phyloP scores from a whole-genome alignment of 2,888 invertebrate genomes.

The Mesorhabditis belari region DNA sequence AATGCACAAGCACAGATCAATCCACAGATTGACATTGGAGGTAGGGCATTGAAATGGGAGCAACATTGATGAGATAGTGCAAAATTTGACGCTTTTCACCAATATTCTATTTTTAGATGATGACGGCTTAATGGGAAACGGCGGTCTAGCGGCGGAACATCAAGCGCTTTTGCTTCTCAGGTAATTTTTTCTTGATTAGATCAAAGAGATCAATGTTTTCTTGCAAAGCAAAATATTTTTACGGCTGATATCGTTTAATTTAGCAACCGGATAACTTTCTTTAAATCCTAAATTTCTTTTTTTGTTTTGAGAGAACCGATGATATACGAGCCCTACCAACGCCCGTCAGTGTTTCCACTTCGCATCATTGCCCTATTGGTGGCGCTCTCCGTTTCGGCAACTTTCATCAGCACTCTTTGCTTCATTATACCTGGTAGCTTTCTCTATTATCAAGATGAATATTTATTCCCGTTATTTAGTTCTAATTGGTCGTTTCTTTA shows the following conservation, averaged over 20 bases:
- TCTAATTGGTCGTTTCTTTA: conserved; percentile 62
- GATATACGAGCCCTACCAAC: conserved; percentile 74
- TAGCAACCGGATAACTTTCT: no score
- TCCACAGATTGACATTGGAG: no score
- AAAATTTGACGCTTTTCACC: not conserved
- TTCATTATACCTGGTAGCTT: conserved; percentile 70
- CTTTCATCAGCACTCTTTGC: conserved; percentile 74
- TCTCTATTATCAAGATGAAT: no score
- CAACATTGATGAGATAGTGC: no score
- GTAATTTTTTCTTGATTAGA: not conserved
- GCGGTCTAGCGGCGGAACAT: conserved; percentile 34
- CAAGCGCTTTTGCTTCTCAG: conserved; percentile 7
- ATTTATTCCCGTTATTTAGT: conserved; percentile 61
- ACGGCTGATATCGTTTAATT: no score
- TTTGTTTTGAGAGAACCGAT: no score
- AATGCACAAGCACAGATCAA: no score
- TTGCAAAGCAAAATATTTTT: no score
- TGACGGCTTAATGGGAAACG: conserved; percentile 10
- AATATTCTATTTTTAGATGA: no score
- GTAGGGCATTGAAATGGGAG: no score
- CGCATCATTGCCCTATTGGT: conserved; percentile 63
- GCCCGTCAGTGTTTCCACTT: conserved; percentile 72
- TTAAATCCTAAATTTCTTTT: no score
- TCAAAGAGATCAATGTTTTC: not conserved
- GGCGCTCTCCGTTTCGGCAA: conserved; percentile 75